Conservation (phyloP, 2,888 invertebrate genomes). For the Trissolcus brochymenae region DNA sequence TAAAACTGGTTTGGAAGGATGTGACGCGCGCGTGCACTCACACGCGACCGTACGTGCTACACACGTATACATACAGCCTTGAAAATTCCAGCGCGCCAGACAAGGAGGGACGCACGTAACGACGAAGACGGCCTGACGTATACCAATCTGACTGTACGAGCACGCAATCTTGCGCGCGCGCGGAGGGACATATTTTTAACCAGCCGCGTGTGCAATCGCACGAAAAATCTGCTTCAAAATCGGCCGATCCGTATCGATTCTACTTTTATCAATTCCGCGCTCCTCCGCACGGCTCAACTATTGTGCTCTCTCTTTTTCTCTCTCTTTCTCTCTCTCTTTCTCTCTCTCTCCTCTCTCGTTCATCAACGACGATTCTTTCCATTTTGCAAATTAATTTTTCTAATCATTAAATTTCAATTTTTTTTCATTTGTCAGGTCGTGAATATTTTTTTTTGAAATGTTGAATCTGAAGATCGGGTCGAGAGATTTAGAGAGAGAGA, state of each 20-base stretch:
- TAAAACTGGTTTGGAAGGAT: conserved; percentile 74
- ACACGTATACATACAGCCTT: conserved; percentile 61
- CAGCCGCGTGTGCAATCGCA: conserved; percentile 15
- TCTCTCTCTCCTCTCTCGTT: no score
- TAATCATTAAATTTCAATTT: no score
- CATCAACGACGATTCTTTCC: no score
- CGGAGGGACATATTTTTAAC: conserved; percentile 29
- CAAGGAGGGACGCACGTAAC: conserved; percentile 32
- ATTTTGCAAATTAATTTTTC: no score
- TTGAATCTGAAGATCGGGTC: no score
- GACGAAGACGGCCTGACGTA: conserved; percentile 34
- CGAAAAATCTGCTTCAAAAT: conserved; percentile 28
- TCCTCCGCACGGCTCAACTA: neutral
- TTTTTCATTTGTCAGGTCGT: no score
- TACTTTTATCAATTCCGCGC: conserved; percentile 13
- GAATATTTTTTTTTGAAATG: no score
- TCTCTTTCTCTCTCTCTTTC: no score
- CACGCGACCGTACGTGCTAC: conserved; percentile 52
- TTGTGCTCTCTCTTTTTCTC: no score
- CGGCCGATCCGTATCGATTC: conserved; percentile 27
- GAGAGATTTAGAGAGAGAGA: no score
- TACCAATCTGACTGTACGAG: conserved; percentile 53
- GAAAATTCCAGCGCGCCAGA: conserved; percentile 65
- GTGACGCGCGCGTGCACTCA: conserved; percentile 66
- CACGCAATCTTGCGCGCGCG: conserved; percentile 50